Conservation (phyloP, 2,797 vertebrate genomes). For the Tauraco hartlaubi region DNA sequence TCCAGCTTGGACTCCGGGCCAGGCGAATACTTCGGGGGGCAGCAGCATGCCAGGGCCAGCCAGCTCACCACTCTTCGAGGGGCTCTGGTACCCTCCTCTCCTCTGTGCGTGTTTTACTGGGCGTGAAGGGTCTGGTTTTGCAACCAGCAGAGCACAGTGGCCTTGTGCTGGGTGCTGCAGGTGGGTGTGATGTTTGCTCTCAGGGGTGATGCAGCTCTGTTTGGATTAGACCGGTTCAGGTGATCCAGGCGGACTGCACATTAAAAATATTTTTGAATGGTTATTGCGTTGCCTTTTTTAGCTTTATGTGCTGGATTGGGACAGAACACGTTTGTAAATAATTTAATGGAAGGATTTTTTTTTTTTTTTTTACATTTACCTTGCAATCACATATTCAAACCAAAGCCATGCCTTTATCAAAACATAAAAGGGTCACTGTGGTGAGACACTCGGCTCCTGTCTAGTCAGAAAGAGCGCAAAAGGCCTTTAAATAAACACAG, state of each 20-base stretch:
- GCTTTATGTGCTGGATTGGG: background rate
- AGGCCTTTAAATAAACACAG: constrained; percentile 25
- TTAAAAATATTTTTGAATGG: background rate
- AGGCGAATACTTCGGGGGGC: accelerated
- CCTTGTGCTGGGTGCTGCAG: background rate
- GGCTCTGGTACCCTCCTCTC: background rate
- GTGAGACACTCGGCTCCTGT: background rate
- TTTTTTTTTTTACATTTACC: background rate
- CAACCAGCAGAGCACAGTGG: background rate
- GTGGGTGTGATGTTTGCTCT: constrained; percentile 6
- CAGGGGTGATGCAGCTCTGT: background rate
- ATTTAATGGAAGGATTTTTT: background rate
- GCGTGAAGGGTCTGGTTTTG: background rate
- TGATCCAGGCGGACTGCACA: background rate
- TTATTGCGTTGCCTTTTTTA: background rate
- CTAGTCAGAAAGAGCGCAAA: constrained; percentile 1
- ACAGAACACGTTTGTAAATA: background rate
- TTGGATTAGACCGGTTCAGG: background rate
- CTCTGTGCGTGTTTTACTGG: background rate
- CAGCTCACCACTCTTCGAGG: background rate
- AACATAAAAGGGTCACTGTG: background rate
- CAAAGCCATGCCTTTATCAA: background rate
- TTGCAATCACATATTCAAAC: background rate
- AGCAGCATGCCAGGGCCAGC: background rate
- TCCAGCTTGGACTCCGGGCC: background rate